Conservation (phyloP, 2,888 invertebrate genomes). For the Cheilosia scutellata region DNA sequence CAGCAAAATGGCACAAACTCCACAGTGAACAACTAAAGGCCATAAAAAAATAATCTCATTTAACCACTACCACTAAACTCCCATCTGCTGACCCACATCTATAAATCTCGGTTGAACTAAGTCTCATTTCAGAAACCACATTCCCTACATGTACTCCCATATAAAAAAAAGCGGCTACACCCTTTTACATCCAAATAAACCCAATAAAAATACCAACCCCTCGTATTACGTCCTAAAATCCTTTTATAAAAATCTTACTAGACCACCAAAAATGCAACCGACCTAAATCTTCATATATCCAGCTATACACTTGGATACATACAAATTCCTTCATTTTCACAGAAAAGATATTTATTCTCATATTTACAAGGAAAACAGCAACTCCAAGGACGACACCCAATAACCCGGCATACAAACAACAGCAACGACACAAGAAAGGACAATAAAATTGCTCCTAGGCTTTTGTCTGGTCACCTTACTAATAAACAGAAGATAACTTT, state of each 20-base stretch:
- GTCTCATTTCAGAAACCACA: too few species aligned
- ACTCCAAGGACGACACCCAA: slow-evolving; percentile 7
- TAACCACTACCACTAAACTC: too few species aligned
- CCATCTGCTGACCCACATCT: too few species aligned
- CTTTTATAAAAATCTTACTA: not conserved
- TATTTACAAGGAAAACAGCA: slow-evolving; percentile 20
- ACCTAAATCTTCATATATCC: slow-evolving; percentile 26
- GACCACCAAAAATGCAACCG: slow-evolving; percentile 30
- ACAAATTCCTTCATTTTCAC: slow-evolving; percentile 31
- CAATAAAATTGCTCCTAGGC: slow-evolving; percentile 33
- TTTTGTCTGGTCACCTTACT: slow-evolving; percentile 55
- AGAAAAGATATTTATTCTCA: slow-evolving; percentile 39
- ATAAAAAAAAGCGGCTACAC: too few species aligned
- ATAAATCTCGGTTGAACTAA: too few species aligned
- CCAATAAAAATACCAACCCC: not conserved
- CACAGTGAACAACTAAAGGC: too few species aligned
- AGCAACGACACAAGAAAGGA: slow-evolving; percentile 3
- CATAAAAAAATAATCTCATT: too few species aligned
- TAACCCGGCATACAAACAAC: not conserved
- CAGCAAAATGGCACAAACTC: too few species aligned
- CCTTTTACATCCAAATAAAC: too few species aligned
- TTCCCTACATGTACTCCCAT: too few species aligned
- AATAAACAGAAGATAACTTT: slow-evolving; percentile 62
- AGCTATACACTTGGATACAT: slow-evolving; percentile 39
- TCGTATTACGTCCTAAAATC: not conserved